Percentiles rank a stretch among this genome's conserved stretches.
phyloP scores from a whole-genome alignment of 2,797 vertebrate species.

The Zalophus californianus region DNA sequence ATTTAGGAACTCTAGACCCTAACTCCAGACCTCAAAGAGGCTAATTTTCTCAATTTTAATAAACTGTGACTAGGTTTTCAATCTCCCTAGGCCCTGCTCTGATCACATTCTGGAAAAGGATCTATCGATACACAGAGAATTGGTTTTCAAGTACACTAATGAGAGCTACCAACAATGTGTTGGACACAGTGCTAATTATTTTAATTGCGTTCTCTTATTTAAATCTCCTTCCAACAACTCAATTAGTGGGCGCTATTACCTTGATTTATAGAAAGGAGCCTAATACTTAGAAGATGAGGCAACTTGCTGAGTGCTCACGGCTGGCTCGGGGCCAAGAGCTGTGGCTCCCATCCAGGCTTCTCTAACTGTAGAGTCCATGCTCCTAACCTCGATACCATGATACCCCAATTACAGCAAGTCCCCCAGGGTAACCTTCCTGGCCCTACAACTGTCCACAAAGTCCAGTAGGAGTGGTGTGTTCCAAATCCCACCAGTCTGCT shows the following conservation, averaged over 20 bases:
- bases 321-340: neutral
- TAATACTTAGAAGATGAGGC: neutral
- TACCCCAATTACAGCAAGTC: neutral
- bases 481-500: neutral
- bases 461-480: neutral
- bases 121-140: neutral
- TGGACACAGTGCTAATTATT: neutral
- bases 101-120: slow-evolving; percentile 30
- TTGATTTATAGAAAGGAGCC: neutral
- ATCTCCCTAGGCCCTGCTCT: neutral
- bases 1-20: neutral
- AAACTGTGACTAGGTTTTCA: neutral
- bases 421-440: neutral
- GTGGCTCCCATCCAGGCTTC: neutral
- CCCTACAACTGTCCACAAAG: neutral
- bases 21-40: neutral
- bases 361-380: neutral
- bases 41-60: neutral
- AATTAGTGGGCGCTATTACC: neutral
- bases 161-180: neutral
- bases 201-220: slow-evolving; percentile 42
- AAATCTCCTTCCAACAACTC: neutral
- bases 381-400: neutral
- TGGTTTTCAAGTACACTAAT: slow-evolving; percentile 16
- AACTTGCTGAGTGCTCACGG: neutral